These are phyloP conservation scores for Dendrolimus houi DNA, from an alignment of 2,888 invertebrate species.

Conservation along the genomic window DNA sequence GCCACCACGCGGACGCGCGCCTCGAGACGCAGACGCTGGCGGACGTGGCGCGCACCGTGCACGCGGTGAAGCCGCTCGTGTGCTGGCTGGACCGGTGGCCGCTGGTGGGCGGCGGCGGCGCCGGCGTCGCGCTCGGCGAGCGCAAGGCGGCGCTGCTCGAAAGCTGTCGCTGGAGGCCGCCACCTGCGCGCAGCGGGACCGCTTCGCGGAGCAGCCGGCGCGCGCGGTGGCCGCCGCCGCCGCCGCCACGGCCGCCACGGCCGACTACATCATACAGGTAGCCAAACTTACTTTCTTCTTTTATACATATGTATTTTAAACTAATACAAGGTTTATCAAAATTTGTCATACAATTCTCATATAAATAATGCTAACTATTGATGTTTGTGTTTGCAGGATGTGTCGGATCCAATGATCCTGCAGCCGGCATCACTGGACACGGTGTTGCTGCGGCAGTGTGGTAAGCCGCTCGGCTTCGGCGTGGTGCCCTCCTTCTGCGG, in stretches of 20 bases:
- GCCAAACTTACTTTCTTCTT: constrained; percentile 9
- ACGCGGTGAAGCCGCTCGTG: constrained; percentile 89
- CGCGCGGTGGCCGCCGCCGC: constrained; percentile 84
- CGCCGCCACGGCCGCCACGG: constrained; percentile 83
- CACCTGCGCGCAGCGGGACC: constrained; percentile 92
- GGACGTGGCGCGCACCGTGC: constrained; percentile 90
- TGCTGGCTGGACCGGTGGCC: constrained; percentile 90
- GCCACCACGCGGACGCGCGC: constrained; percentile 80
- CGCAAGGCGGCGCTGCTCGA: constrained; percentile 80
- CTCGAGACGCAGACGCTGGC: constrained; percentile 89
- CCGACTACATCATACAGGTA: constrained; percentile 90
- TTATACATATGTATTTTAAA: too few relatives aligned
- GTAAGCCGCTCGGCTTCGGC: constrained; percentile 92
- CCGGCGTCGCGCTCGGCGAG: constrained; percentile 30
- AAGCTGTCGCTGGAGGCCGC: constrained; percentile 90
- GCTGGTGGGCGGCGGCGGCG: constrained; percentile 21
- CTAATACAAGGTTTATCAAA: too few relatives aligned
- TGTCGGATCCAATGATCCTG: constrained; percentile 91
- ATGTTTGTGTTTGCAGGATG: constrained; percentile 70
- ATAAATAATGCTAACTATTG: neutral
- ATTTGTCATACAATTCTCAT: too few relatives aligned
- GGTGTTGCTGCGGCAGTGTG: constrained; percentile 90
- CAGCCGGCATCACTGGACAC: constrained; percentile 94
- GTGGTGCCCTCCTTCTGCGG: constrained; percentile 91
- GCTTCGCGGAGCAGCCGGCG: constrained; percentile 91